Base-by-base conservation (phyloP, 2,113 vertebrate genomes). In the Cairina moschata region DNA sequence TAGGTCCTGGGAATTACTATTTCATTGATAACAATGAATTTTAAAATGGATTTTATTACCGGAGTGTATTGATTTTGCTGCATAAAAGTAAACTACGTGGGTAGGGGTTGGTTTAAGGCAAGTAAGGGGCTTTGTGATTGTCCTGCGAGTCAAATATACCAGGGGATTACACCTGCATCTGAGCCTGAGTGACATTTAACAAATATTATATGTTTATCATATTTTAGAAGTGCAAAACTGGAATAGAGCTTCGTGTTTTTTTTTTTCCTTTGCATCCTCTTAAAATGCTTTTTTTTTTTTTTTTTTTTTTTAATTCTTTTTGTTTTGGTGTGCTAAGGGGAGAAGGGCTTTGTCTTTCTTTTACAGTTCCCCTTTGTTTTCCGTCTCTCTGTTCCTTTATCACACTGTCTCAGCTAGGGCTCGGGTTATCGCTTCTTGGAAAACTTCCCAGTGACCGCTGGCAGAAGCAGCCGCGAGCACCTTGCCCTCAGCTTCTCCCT, bases 401-500 rank as follows among this genome's bases (percentile, higher is more conserved):
- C 36, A 6, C 28, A 10, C 29, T 8, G 40, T 66, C 90, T 66
- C 46, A 59, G 0, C 9, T 65, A 0, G 1, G 71, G 55, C 38
- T 92, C 17, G 4, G 56, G n/a, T 3, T 66, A 16, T 40, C 0
- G 0, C 23, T 73, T 44, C 16, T 71, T 56, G 22, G 9, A 26
- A 52, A 29, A 13, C 38, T 42, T 60, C 22, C 3, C 15, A 0
- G 63, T 54, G 91, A 2, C 65, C 58, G 60, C 68, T 62, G 74
- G 2, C 26, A 9, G 72, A 52, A 80, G 48, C 75, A 42, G 40
- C 29, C 38, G 2, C 0, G 0, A 38, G 15, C 32, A 12, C 38
- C 9, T 65, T 0, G 2, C 55, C 10, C 9, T 50, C 21, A 0
- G 5, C 29, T 72, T 4, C 63, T 46, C 48, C 0, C 3, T n/a